Base-by-base conservation (phyloP, 1,140 invertebrate species). In the Gonatopus flavifemur region DNA sequence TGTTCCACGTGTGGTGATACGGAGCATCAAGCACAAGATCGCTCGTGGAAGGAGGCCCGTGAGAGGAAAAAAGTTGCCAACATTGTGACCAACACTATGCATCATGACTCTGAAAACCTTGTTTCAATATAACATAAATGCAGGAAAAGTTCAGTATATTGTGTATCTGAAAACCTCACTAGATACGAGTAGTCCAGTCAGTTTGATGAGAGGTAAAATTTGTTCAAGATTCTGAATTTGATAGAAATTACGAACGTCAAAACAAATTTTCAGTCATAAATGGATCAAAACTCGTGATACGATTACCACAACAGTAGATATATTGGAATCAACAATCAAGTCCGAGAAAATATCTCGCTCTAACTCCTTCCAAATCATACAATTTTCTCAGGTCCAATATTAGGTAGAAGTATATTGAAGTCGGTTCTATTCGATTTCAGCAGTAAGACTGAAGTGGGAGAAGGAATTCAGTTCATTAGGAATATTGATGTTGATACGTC, bases 401-500 rank as follows among this genome's bases (percentile, higher is more conserved):
- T 61, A 19, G 58, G 55, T 15, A 36, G 57, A 18, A 54, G 60
- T 25, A 48, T 53, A 31, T 20, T 54, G 25, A 46, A 18, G 1
- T n/a, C 7, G 18, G 13, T 44, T 15, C 13, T 13, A 0, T 18
- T 44, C 3, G 30, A 7, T 12, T 13, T 25, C 7, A 19, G 10
- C 39, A n/a, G 1, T 13, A 20, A 19, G 19, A 12, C 22, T 22
- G 8, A 7, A 7, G 10, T 8, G 10, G 2, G n/a, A 10, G 18
- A 19, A 7, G 15, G 8, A 7, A 25, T 20, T 19, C 7, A 13
- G 9, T n/a, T 9, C 7, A 21, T 25, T 2, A 8, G 6, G 18
- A 20, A 12, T 1, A 25, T 20, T 15, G 39, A 25, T 8, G 21
- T 21, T 20, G 39, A 22, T 1, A 22, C 10, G 19, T 9, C 8